Evolutionary conservation across 35 echinoderm and acorn worm genomes (phyloP).

Genomic region (Ophioderma brevispina): DNA sequence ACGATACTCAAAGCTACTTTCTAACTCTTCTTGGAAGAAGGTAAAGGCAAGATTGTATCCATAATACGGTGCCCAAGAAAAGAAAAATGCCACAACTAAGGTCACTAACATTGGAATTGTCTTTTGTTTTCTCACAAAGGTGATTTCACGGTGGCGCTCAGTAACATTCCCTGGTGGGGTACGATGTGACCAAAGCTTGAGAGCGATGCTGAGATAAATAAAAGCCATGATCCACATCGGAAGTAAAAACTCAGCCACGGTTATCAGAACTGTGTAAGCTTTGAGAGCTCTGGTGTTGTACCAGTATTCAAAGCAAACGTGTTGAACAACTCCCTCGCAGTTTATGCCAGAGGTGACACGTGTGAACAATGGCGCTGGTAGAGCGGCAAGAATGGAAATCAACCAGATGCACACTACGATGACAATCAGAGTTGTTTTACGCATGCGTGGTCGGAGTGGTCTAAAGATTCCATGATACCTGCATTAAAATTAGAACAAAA

Average conservation of each 20-base stretch:
- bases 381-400: constrained; percentile 67
- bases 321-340: constrained; percentile 40
- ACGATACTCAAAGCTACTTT: constrained; percentile 19
- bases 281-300: constrained; percentile 22
- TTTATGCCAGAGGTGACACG: neutral
- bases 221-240: constrained; percentile 89
- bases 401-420: constrained; percentile 81
- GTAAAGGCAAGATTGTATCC: constrained; percentile 68
- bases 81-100: constrained; percentile 88
- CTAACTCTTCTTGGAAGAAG: constrained; percentile 51
- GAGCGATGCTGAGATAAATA: constrained; percentile 86
- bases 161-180: constrained; percentile 83
- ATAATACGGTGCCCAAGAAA: constrained; percentile 93
- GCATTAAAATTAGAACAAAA: too few relatives aligned
- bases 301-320: constrained; percentile 66
- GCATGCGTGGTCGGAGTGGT: constrained; percentile 89
- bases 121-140: constrained; percentile 83
- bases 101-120: constrained; percentile 96
- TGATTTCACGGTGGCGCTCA: constrained; percentile 79
- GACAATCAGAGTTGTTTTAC: constrained; percentile 62
- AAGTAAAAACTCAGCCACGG: constrained; percentile 72
- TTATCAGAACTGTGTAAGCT: constrained; percentile 63
- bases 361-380: constrained; percentile 70
- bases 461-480: constrained; percentile 98
- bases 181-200: constrained; percentile 89